phyloP scores from a whole-genome alignment of 2,797 vertebrate genomes.

The Tapirus indicus region DNA sequence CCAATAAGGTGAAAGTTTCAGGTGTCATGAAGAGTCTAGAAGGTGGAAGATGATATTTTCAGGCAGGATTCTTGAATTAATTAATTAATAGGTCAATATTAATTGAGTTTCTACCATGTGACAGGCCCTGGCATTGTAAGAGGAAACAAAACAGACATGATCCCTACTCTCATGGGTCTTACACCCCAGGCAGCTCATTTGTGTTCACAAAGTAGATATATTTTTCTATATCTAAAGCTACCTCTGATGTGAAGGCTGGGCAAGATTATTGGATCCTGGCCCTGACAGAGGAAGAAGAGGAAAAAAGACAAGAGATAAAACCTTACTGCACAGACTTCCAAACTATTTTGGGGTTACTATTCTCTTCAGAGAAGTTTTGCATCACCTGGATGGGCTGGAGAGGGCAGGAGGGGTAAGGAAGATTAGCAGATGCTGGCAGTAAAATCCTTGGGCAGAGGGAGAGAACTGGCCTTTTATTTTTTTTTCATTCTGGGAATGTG shows the following conservation, averaged over 20 bases:
- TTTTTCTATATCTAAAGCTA: not conserved
- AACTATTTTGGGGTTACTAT: not conserved
- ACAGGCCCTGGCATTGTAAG: not conserved
- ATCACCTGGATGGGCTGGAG: not conserved
- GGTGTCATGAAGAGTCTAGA: not conserved
- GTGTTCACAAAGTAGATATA: not conserved
- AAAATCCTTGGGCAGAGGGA: not conserved
- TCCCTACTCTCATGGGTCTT: not conserved
- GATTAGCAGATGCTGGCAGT: not conserved
- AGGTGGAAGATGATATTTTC: not conserved
- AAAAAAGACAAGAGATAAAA: not conserved
- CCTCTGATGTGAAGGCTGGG: not conserved
- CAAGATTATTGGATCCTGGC: not conserved
- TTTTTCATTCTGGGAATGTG: not conserved
- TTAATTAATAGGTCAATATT: not conserved
- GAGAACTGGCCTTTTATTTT: not conserved
- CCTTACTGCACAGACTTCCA: not conserved
- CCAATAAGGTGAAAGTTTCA: not conserved
- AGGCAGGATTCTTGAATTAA: conserved; percentile 43
- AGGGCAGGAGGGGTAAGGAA: not conserved
- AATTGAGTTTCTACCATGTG: not conserved
- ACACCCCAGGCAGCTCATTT: not conserved
- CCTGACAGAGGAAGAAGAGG: not conserved
- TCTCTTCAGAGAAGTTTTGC: not conserved
- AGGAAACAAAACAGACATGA: not conserved